These are phyloP conservation scores for Tachyglossus aculeatus DNA, from an alignment of 2,797 vertebrate species.

Conservation along the genomic window DNA sequence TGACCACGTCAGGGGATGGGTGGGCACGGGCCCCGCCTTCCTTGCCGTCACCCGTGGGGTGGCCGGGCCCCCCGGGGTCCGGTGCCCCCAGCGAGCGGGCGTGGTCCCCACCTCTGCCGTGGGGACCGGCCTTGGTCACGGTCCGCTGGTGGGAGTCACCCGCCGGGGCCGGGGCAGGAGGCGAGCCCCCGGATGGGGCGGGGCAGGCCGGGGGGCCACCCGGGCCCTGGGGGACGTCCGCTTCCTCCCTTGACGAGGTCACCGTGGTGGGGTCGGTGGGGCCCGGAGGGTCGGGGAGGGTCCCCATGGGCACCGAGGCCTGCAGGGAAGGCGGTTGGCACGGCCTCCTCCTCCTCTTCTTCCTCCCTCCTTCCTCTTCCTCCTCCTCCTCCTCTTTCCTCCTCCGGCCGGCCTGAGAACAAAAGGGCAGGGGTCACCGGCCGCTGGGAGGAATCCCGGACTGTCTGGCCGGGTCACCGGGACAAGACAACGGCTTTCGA, in stretches of 20 bases:
- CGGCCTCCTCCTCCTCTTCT: too few relatives aligned
- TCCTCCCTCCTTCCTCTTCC: too few relatives aligned
- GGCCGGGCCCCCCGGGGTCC: too few relatives aligned
- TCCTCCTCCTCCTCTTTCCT: too few relatives aligned
- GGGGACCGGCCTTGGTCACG: constrained; percentile 53
- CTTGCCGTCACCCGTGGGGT: constrained; percentile 4
- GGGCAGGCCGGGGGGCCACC: constrained; percentile 73
- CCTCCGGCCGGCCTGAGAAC: too few relatives aligned
- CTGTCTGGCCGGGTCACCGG: too few relatives aligned
- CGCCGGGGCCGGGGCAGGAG: constrained; percentile 48
- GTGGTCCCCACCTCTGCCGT: constrained; percentile 15
- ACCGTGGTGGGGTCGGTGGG: constrained; percentile 83
- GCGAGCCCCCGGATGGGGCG: constrained; percentile 68
- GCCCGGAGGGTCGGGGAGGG: constrained; percentile 86
- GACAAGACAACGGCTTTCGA: too few relatives aligned
- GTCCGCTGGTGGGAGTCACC: constrained; percentile 54
- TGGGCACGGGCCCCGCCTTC: neutral
- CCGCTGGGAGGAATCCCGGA: too few relatives aligned
- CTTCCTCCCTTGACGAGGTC: constrained; percentile 75
- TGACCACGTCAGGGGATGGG: neutral
- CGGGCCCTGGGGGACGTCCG: too few relatives aligned
- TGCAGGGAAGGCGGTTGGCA: too few relatives aligned
- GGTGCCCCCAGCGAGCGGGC: constrained; percentile 30
- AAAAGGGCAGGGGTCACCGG: too few relatives aligned
- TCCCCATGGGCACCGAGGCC: too few relatives aligned